Evolutionary conservation across 2,113 vertebrate genomes (phyloP).

Genomic region (Dendropsophus ebraccatus): DNA sequence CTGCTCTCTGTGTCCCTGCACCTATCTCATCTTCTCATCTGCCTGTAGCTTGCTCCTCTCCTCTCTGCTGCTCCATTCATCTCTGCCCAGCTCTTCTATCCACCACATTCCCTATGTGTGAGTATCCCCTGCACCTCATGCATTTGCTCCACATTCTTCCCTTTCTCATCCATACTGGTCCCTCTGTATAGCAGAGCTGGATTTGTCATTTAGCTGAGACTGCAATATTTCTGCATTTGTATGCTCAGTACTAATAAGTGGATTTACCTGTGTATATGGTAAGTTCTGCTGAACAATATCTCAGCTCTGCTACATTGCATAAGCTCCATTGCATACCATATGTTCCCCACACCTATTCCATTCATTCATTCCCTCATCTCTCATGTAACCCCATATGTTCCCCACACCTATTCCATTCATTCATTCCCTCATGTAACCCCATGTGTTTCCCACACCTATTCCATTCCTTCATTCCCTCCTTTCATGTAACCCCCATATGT

Average conservation of each 20-base stretch:
- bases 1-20: not conserved
- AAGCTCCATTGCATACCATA: too few species aligned
- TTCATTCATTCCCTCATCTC: not conserved
- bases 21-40: not conserved
- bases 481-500: too few species aligned
- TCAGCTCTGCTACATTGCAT: not conserved
- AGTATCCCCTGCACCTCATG: not conserved
- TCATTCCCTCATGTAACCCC: not conserved
- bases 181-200: not conserved
- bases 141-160: not conserved
- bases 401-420: not conserved
- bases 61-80: not conserved
- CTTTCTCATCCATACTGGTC: not conserved
- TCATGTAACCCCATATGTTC: too few species aligned
- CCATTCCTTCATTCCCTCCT: not conserved
- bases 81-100: not conserved
- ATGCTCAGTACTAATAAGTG: not conserved
- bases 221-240: not conserved
- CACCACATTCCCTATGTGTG: not conserved
- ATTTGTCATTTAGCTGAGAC: not conserved
- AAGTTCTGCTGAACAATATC: not conserved
- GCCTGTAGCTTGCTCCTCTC: not conserved
- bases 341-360: not conserved
- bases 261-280: not conserved
- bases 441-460: not conserved